A percentile compares a stretch with the other conserved stretches of the same genome.
phyloP scores from a whole-genome alignment of 1,140 invertebrate species.

The Octopus sinensis region DNA sequence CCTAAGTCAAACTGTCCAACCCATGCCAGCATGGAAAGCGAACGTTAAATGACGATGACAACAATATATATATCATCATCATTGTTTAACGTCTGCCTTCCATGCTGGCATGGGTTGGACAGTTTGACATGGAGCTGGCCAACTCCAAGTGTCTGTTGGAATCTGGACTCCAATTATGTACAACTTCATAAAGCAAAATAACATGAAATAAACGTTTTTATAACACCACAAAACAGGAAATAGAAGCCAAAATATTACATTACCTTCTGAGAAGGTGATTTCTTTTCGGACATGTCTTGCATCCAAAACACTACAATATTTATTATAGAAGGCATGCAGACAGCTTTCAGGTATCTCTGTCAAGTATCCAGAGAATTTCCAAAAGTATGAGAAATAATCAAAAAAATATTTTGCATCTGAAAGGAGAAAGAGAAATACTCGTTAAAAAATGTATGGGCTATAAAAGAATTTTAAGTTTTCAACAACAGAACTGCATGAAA shows the following conservation, averaged over 20 bases:
- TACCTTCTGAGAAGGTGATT: constrained; percentile 54
- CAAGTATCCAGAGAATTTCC: constrained; percentile 29
- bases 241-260: not conserved
- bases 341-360: constrained; percentile 22
- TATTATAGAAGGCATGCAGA: constrained; percentile 46
- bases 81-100: no score
- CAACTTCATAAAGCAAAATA: not conserved
- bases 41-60: no score
- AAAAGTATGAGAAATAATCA: not conserved
- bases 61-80: no score
- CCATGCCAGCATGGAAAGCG: no score
- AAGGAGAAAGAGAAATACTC: constrained; percentile 16
- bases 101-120: no score
- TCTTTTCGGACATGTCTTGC: constrained; percentile 54
- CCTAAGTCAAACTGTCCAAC: no score
- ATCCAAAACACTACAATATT: constrained; percentile 35
- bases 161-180: not conserved
- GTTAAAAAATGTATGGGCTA: not conserved
- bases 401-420: constrained; percentile 25
- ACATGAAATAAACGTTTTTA: not conserved
- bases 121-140: no score
- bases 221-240: not conserved
- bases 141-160: no score
- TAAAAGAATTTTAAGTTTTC: not conserved
- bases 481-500: not conserved